Evolutionary conservation across 2,113 vertebrate genomes (phyloP).

Genomic region (Nematolebias whitei): DNA sequence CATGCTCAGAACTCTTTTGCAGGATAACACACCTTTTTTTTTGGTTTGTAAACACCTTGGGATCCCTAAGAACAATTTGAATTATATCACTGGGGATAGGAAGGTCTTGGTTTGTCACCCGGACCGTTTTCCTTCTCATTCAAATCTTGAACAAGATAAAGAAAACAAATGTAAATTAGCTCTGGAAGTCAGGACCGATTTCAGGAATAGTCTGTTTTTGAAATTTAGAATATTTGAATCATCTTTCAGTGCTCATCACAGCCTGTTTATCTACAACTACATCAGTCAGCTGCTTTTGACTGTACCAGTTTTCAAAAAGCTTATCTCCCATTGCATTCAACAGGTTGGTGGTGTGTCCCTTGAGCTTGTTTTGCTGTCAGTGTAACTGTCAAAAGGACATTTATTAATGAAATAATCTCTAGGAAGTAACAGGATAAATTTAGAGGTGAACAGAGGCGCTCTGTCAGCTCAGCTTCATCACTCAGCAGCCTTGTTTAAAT

Average conservation of each 20-base stretch:
- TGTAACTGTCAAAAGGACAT: background rate
- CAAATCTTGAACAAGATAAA: no score
- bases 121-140: no score
- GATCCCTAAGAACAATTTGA: no score
- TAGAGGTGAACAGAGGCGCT: background rate
- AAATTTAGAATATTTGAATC: background rate
- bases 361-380: slow-evolving; percentile 1
- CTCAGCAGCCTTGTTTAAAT: background rate
- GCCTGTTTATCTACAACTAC: no score
- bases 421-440: slow-evolving; percentile 2
- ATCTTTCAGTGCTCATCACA: background rate
- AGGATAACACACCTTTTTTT: no score
- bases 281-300: background rate
- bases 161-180: background rate
- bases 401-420: slow-evolving; percentile 1
- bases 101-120: no score
- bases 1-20: no score
- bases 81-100: no score
- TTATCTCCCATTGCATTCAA: background rate
- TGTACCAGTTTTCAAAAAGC: background rate
- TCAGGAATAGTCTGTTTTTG: background rate
- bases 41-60: no score
- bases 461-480: background rate
- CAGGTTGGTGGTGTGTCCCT: slow-evolving; percentile 11
- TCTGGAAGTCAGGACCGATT: background rate